Evolutionary conservation across 2,797 vertebrate species (phyloP).

Genomic region (Intellagama lesueurii): DNA sequence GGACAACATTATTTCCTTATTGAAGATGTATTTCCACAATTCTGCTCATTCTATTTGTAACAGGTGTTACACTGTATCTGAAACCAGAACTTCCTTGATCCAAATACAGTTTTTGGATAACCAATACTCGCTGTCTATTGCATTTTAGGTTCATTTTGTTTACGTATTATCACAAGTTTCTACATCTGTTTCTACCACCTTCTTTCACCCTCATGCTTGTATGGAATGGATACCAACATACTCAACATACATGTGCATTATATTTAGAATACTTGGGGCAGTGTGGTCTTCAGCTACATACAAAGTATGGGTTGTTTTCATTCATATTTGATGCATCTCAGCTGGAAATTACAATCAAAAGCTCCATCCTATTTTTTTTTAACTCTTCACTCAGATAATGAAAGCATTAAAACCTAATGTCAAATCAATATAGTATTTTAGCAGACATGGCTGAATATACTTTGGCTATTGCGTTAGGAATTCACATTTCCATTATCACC

Average conservation of each 20-base stretch:
- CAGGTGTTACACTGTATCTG: neutral
- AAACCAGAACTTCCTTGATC: neutral
- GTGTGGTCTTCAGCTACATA: neutral
- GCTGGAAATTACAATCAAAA: neutral
- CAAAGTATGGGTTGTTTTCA: neutral
- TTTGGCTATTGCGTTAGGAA: neutral
- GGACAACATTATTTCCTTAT: neutral
- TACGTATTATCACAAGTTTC: neutral
- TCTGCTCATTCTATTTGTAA: neutral
- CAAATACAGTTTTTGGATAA: neutral
- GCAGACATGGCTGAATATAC: neutral
- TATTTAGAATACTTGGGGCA: neutral
- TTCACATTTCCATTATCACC: neutral
- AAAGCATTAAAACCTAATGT: neutral
- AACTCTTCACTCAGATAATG: neutral
- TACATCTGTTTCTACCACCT: neutral
- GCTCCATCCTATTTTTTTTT: neutral
- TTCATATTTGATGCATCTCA: neutral
- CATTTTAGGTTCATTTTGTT: neutral
- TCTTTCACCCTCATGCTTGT: neutral
- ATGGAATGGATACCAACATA: neutral
- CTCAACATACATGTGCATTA: neutral
- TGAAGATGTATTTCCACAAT: neutral
- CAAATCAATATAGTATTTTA: neutral
- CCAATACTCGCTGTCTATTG: neutral